Evolutionary conservation across 2,113 vertebrate species (phyloP).

Genomic region (Macaca nemestrina): DNA sequence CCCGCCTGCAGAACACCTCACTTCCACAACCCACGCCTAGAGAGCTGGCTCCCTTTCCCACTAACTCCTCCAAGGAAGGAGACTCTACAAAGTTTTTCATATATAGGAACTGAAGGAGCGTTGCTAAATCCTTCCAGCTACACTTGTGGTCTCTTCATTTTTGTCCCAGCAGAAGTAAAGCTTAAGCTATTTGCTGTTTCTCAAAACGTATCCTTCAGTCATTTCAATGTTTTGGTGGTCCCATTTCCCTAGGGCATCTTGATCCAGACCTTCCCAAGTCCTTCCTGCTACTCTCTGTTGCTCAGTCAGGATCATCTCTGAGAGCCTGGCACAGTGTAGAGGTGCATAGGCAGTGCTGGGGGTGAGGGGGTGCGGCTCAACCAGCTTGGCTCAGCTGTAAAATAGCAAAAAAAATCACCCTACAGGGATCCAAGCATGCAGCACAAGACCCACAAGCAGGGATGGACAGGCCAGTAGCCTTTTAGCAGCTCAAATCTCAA

Average conservation of each 20-base stretch:
- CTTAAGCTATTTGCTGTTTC: background rate
- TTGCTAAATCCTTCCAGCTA: background rate
- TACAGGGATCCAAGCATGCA: accelerated
- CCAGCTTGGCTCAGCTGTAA: accelerated
- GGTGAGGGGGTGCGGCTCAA: accelerated
- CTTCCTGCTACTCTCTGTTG: background rate
- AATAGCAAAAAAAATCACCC: background rate
- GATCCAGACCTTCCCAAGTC: background rate
- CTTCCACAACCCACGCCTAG: background rate
- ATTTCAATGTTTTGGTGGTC: accelerated
- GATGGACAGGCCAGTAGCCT: too few species aligned
- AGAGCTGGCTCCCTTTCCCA: background rate
- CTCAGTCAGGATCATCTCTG: background rate
- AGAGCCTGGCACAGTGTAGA: background rate
- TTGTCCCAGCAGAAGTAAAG: background rate
- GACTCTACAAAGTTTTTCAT: too few species aligned
- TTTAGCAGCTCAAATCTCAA: background rate
- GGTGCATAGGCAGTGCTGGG: accelerated
- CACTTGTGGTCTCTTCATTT: background rate
- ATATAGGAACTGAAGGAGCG: accelerated
- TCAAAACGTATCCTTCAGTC: background rate
- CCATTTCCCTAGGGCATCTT: background rate
- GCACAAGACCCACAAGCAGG: background rate
- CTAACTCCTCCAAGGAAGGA: background rate
- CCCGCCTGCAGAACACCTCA: background rate